A percentile compares a stretch with the other conserved stretches of the same genome.
These are phyloP conservation scores for Alouatta palliata DNA, from an alignment of 2,113 vertebrate species.

Conservation along the genomic window DNA sequence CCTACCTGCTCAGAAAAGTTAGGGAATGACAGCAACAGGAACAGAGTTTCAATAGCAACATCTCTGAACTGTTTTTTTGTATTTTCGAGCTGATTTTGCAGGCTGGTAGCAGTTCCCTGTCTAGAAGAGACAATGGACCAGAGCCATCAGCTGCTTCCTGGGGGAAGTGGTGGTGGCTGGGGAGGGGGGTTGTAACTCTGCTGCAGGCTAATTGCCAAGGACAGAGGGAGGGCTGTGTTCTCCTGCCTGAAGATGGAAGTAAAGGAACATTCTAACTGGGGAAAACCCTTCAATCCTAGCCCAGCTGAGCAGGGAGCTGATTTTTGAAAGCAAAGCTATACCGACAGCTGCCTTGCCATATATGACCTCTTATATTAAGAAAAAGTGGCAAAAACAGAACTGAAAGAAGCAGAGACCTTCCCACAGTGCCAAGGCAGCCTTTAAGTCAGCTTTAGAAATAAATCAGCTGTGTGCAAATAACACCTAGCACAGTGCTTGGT, in stretches of 20 bases:
- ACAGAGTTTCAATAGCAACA: neutral
- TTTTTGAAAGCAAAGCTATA: neutral
- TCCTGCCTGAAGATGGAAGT: neutral
- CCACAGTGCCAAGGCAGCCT: neutral
- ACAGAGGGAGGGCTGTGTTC: neutral
- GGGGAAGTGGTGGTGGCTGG: neutral
- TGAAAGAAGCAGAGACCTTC: neutral
- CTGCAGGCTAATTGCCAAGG: neutral
- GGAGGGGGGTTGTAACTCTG: neutral
- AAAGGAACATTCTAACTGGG: neutral
- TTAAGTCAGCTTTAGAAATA: neutral
- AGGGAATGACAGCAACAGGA: neutral
- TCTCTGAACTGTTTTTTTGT: neutral
- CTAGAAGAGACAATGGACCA: rapidly evolving
- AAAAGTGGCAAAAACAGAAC: neutral
- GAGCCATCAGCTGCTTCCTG: neutral
- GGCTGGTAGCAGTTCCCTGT: neutral
- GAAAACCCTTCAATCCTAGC: neutral
- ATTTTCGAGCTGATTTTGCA: neutral
- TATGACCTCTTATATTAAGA: neutral
- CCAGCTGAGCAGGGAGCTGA: neutral
- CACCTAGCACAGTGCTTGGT: neutral
- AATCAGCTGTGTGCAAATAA: neutral
- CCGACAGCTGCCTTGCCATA: neutral
- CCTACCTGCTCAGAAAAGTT: neutral